These are phyloP conservation scores for Natrix natrix DNA, from an alignment of 2,797 vertebrate species.

Conservation along the genomic window DNA sequence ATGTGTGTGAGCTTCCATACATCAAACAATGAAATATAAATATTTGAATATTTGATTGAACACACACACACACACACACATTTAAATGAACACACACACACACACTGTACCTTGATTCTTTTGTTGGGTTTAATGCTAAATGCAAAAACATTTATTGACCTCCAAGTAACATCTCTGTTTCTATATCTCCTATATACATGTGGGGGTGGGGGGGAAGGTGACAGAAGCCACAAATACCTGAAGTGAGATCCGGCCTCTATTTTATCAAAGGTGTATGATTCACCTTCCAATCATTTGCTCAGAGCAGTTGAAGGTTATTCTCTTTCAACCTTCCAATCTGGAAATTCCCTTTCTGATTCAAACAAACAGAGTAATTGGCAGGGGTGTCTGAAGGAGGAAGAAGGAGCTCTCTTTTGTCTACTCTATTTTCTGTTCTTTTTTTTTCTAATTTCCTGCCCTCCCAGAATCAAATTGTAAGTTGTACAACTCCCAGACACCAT, in stretches of 20 bases:
- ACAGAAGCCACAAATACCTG: slow-evolving; percentile 17
- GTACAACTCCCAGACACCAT: not conserved
- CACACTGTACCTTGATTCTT: not conserved
- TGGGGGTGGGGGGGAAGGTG: rapidly evolving
- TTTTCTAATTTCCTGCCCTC: not conserved
- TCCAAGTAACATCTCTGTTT: not conserved
- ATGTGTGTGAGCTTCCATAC: not conserved
- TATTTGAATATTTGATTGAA: not conserved
- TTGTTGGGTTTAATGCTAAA: not conserved
- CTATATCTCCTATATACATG: not conserved
- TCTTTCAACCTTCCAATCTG: slow-evolving; percentile 1
- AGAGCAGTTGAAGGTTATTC: slow-evolving; percentile 6
- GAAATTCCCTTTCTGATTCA: not conserved
- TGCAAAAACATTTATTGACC: not conserved
- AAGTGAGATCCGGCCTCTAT: not conserved
- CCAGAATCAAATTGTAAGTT: not conserved
- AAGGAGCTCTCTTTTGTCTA: not conserved
- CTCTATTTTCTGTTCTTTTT: not conserved
- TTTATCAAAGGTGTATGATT: slow-evolving; percentile 45
- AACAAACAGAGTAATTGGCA: slow-evolving; percentile 6
- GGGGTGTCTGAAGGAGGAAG: not conserved
- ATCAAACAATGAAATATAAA: not conserved
- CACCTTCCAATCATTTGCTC: slow-evolving; percentile 37
- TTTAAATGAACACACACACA: not conserved
- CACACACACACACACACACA: not conserved